Base-by-base conservation (phyloP, 2,888 invertebrate species). In the Drosophila prolongata region DNA sequence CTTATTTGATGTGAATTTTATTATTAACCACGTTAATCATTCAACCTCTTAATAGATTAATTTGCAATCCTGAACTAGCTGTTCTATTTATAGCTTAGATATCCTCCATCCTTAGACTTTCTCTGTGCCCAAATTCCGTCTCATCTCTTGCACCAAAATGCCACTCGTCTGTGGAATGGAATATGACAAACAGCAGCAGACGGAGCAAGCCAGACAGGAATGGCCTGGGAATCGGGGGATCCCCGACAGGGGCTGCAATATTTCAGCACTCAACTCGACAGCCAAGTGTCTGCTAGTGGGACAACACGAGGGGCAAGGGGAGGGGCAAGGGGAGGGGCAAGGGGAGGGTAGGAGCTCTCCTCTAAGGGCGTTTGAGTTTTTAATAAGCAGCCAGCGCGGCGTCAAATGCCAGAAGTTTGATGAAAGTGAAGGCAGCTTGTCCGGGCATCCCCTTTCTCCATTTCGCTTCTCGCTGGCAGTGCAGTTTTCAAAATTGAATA, bases 311-410 rank as follows among this genome's bases (percentile, higher is more conserved):
- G 56, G 40, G 13, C 6, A 4, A 16, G 1, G 11, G 16, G 34
- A 38, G 57, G 16, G 16, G 16, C 16, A 16, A 16, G 16, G 16
- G 16, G 16, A 16, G 16, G 16, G 16, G 16, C 16, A 16, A 16
- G 16, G 16, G 16, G 16, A n/a, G 16, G 8, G 19, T 37, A 40
- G 35, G 11, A 38, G 59, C 44, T 56, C 64, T 64, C 62, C 64
- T 64, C 47, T 27, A 49, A 64, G 62, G 64, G 50, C 61, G 61
- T 49, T 35, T 43, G 65, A 72, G 74, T 74, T 73, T 73, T 73
- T 73, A 73, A 83, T 83, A 82, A 87, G 80, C 86, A 79, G 46
- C 72, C 72, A 64, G 58, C 35, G n/a, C 79, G 58, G 70, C 67
- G 59, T 68, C 67, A 70, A 73, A 71, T 71, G 70, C 70, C 72